Base-by-base conservation (phyloP, 2,888 invertebrate genomes). In the Lordiphosa andalusiaca region DNA sequence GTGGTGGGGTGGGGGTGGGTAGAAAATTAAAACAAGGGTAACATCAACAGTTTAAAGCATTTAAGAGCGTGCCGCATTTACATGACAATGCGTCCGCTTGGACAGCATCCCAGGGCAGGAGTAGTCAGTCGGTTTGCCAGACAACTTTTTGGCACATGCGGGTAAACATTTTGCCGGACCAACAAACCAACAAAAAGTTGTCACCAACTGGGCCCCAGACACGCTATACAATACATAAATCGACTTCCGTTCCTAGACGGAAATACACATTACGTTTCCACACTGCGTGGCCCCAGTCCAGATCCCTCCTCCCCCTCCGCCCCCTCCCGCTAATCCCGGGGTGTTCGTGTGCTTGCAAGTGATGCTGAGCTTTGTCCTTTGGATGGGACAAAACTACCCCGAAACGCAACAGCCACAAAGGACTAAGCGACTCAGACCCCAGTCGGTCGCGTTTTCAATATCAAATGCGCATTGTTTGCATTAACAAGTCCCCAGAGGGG, bases 401-500 rank as follows among this genome's bases (percentile, higher is more conserved):
- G 53, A 53, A 38, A 42, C 36, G 40, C 16, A 52, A 23, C 30
- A 46, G 36, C 44, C 30, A 36, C 47, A 10, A 42, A 55, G 25
- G 36, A 33, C 36, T 36, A 42, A 12, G 25, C 13, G 25, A 19
- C 53, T 12, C 48, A 10, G 25, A 36, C 37, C 25, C 33, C 12
- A 16, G 53, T 53, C 46, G 6, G 40, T 13, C 23, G 16, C 25
- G 61, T 70, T 73, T 67, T 72, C 63, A 70, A 77, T 83, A 80
- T 77, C 67, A 83, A 77, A 77, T 77, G 73, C 76, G 69, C 73
- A 78, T 78, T 82, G 83, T 78, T 73, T 83, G 85, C 82, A 87
- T 86, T 86, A 87, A 87, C 85, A 86, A 84, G 80, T 86, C 87
- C 74, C 83, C 42, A 48, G 78, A 51, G 73, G 85, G 51, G 38